Conservation (phyloP, 1,140 invertebrate species). For the Amphibalanus amphitrite region DNA sequence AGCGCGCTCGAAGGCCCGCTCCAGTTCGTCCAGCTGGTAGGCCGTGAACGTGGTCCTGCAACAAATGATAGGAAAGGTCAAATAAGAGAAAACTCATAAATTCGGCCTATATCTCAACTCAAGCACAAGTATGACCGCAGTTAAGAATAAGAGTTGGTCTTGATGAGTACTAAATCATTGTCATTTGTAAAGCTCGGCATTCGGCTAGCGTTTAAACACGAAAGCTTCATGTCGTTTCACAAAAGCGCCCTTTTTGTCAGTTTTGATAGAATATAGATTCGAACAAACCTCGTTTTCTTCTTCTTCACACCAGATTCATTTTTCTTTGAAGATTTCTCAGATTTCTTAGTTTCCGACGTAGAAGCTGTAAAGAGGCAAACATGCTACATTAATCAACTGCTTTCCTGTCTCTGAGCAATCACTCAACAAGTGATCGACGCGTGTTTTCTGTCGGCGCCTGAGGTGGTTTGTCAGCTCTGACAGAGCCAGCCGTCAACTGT, state of each 20-base stretch:
- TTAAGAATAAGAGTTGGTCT: constrained; percentile 3
- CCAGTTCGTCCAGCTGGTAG: constrained; percentile 84
- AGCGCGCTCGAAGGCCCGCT: constrained; percentile 79
- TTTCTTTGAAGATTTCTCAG: constrained; percentile 57
- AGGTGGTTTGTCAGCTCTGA: no score
- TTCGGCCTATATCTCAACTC: neutral
- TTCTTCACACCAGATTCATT: constrained; percentile 70
- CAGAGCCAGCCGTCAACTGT: no score
- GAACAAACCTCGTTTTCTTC: constrained; percentile 73
- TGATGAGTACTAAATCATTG: neutral
- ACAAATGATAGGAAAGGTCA: no score
- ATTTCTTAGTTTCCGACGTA: constrained; percentile 38
- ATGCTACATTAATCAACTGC: no score
- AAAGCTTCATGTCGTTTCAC: neutral
- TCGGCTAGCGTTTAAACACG: no score
- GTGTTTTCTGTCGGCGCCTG: no score
- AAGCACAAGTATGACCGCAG: constrained; percentile 8
- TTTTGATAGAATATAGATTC: no score
- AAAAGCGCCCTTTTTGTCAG: constrained; percentile 7
- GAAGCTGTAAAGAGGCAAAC: constrained; percentile 25
- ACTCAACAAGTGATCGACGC: no score
- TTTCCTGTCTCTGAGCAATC: no score
- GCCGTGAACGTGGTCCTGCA: constrained; percentile 93
- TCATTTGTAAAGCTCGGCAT: neutral
- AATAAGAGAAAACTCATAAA: no score